Conservation (phyloP, 35 echinoderm and acorn worm genomes). For the Ptychodera flava region DNA sequence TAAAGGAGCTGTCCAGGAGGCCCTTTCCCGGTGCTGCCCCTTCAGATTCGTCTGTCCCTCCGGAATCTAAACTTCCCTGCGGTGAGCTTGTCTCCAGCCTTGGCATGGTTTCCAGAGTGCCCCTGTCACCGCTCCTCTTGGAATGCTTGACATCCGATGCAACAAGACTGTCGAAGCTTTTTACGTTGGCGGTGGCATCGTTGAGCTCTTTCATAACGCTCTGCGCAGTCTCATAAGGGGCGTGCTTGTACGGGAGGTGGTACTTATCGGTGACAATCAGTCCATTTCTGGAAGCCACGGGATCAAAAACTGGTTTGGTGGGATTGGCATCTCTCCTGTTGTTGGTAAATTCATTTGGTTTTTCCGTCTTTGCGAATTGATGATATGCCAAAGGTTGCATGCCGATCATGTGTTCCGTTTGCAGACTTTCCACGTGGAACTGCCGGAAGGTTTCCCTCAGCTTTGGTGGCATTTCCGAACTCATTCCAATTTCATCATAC, state of each 20-base stretch:
- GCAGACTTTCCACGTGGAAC: background rate
- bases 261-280: background rate
- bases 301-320: background rate
- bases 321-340: background rate
- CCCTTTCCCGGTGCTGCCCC: background rate
- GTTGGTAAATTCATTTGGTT: background rate
- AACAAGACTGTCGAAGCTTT: background rate
- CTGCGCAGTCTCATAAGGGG: background rate
- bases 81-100: background rate
- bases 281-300: background rate
- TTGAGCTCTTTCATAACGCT: background rate
- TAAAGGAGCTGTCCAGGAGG: background rate
- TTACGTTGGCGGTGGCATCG: background rate
- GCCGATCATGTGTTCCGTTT: background rate
- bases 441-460: background rate
- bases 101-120: background rate
- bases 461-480: background rate
- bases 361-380: background rate
- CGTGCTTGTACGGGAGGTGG: background rate
- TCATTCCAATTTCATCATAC: background rate
- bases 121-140: background rate
- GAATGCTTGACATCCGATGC: background rate
- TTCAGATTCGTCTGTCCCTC: background rate
- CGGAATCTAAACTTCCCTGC: background rate
- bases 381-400: background rate